Evolutionary conservation across 2,888 invertebrate genomes (phyloP), one percentile per base, ranked within the genome.

Genomic region (Synergus itoensis): DNA sequence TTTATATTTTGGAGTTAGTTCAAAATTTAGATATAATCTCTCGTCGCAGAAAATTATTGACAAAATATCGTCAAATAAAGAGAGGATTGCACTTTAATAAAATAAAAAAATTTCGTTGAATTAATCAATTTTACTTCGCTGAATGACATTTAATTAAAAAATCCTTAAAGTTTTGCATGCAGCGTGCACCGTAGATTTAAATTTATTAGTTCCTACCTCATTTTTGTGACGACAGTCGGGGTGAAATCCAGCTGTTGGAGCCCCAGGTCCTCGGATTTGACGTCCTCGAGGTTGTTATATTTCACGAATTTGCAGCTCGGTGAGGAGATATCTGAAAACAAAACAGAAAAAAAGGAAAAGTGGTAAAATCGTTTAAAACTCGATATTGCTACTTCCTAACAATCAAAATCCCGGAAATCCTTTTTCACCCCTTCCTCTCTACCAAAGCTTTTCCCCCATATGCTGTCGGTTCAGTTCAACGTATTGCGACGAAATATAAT

Each of bases 161-260:
- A 57, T 57, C 21, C 60, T n/a, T 21, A 9, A 9, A 21, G 60
- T 11, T 60, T 60, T 12, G 45, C 12, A 7, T 28, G 28, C 28
- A n/a, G 53, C 11, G 11, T 60, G 21, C 12, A 60, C 21, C 21
- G 18, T 67, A 12, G 48, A 16, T 41, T 62, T 12, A n/a, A 57
- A 36, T 11, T 1, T 57, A 76, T 53, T 67, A 63, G 9, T 8
- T 1, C 83, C 87, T 84, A 91, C 92, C 92, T 88, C 88, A 92
- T 92, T 87, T 91, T 92, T 28, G 91, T 90, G 28, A 92, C 87
- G 62, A 92, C 91, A 45, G 88, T 88, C 12, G 92, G 91, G 4
- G 92, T 91, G 78, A 92, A 92, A 76, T 92, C 92, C 81, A 92
- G 83, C 69, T 90, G 89, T 69, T 80, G 84, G 76, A 92, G 91